These are phyloP conservation scores for Ploceus nigricollis DNA, from an alignment of 2,113 vertebrate genomes.

Conservation along the genomic window DNA sequence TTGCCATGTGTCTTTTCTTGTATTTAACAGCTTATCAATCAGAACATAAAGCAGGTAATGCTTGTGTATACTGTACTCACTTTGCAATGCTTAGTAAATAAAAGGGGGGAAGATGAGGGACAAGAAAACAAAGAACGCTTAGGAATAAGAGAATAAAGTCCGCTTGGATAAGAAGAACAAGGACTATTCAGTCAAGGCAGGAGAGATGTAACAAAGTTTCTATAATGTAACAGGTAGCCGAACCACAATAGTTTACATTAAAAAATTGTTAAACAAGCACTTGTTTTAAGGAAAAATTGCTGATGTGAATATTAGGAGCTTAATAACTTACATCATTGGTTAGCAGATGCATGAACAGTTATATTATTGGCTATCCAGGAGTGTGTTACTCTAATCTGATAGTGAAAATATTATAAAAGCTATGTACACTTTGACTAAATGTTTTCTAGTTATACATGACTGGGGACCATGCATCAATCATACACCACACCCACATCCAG, in stretches of 20 bases:
- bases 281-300: background rate
- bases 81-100: background rate
- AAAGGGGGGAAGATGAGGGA: too few relatives aligned
- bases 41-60: background rate
- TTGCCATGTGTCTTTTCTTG: background rate
- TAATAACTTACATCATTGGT: too few relatives aligned
- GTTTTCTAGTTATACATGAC: background rate
- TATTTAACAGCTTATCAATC: background rate
- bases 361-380: background rate
- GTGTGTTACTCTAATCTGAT: too few relatives aligned
- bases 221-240: background rate
- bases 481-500: accelerated
- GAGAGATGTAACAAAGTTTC: background rate
- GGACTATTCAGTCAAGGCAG: background rate
- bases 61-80: accelerated
- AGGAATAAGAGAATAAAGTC: background rate
- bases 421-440: background rate
- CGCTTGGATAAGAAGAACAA: background rate
- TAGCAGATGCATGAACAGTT: background rate
- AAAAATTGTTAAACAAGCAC: background rate
- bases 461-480: too few relatives aligned
- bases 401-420: background rate
- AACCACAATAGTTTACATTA: background rate
- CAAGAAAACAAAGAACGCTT: background rate
- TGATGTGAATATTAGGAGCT: too few relatives aligned